A percentile compares a stretch with the other conserved stretches of the same genome.
Evolutionary conservation across 2,797 vertebrate species (phyloP).

Genomic region (Hemibagrus guttatus): DNA sequence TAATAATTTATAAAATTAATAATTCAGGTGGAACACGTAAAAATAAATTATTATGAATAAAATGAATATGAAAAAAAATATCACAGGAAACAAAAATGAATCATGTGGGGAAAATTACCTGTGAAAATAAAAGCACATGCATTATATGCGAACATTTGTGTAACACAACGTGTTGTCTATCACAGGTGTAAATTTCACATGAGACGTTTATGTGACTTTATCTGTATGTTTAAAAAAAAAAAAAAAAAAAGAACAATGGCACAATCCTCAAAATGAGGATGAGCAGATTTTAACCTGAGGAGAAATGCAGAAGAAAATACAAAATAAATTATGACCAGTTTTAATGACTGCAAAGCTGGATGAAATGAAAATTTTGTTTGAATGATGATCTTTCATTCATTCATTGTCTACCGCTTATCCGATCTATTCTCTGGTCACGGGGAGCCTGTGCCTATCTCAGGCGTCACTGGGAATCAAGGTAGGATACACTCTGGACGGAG

Average conservation of each 20-base stretch:
- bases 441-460: too few species aligned
- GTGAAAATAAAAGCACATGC: background rate
- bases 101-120: background rate
- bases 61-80: too few species aligned
- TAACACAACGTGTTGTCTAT: background rate
- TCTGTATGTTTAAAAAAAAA: background rate
- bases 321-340: background rate
- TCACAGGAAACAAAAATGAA: too few species aligned
- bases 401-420: too few species aligned
- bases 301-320: background rate
- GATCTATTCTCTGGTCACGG: too few species aligned
- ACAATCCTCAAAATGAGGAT: background rate
- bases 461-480: too few species aligned
- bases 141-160: background rate
- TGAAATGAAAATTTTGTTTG: background rate
- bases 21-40: too few species aligned
- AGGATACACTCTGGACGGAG: too few species aligned
- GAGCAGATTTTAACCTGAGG: background rate
- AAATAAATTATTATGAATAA: too few species aligned
- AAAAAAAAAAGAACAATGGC: background rate
- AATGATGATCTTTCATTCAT: background rate
- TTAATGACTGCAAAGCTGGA: background rate
- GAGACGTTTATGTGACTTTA: background rate
- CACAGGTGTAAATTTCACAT: background rate
- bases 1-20: too few species aligned